Conservation (phyloP, 2,113 vertebrate species). For the Lepisosteus oculatus region DNA sequence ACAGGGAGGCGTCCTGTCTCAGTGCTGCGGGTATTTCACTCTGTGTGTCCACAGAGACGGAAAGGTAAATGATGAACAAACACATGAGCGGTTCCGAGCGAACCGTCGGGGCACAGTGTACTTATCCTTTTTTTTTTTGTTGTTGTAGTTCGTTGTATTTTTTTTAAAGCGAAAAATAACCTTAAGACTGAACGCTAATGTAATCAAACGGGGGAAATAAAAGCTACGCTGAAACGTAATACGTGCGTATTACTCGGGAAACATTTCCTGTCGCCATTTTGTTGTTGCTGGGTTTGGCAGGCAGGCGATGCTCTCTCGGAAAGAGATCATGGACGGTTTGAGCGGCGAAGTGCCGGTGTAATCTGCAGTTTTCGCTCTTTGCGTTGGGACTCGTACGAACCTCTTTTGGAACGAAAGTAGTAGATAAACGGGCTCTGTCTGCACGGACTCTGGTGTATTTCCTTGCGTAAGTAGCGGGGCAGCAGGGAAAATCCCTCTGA, state of each 20-base stretch:
- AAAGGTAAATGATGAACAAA: slow-evolving; percentile 43
- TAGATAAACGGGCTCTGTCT: too few relatives aligned
- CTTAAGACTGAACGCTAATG: background rate
- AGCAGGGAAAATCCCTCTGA: background rate
- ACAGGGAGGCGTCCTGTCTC: slow-evolving; percentile 32
- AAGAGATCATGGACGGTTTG: slow-evolving; percentile 14
- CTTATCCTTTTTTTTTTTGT: background rate
- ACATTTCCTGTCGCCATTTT: slow-evolving; percentile 26
- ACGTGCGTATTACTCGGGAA: slow-evolving; percentile 3
- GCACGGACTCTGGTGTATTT: too few relatives aligned
- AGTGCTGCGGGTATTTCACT: slow-evolving; percentile 39
- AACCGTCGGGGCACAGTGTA: slow-evolving; percentile 6
- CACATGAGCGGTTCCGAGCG: slow-evolving; percentile 18
- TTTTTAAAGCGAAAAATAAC: background rate
- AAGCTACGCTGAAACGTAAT: background rate
- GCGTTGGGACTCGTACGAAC: background rate
- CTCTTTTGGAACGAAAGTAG: too few relatives aligned
- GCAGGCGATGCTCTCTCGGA: background rate
- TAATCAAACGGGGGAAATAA: background rate
- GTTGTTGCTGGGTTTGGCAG: slow-evolving; percentile 10
- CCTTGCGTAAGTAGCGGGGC: too few relatives aligned
- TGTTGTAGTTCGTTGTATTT: too few relatives aligned
- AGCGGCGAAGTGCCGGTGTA: background rate
- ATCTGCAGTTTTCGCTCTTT: background rate
- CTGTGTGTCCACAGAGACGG: slow-evolving; percentile 41